A percentile compares a stretch with the other conserved stretches of the same genome.
phyloP scores from a whole-genome alignment of 2,797 vertebrate species.

The Eulemur rubriventer region DNA sequence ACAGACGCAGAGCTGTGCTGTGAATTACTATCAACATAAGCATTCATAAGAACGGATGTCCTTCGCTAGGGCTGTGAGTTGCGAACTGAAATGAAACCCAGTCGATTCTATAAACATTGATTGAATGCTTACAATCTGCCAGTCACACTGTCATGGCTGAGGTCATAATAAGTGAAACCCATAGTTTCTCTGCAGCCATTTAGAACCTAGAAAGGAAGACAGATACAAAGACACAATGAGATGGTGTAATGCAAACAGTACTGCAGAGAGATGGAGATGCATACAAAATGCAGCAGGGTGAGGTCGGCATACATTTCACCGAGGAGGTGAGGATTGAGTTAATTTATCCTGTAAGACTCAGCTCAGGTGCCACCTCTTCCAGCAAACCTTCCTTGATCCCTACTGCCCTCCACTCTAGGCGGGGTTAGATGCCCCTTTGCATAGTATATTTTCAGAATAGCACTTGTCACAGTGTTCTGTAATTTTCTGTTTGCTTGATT shows the following conservation, averaged over 20 bases:
- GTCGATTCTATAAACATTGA: neutral
- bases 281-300: neutral
- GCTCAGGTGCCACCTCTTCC: neutral
- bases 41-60: accelerated
- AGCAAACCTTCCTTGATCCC: neutral
- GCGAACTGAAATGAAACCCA: neutral
- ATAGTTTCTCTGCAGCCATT: neutral
- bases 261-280: neutral
- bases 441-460: neutral
- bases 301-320: too few relatives aligned
- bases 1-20: neutral
- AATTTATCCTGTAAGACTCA: neutral
- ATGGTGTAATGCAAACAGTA: neutral
- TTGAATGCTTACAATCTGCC: neutral
- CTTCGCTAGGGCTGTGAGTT: neutral
- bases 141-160: neutral
- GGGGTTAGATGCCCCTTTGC: neutral
- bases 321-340: neutral
- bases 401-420: neutral
- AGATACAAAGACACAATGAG: neutral
- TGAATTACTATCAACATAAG: neutral
- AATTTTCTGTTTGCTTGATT: neutral
- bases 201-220: neutral
- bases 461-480: neutral
- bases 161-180: neutral